These are phyloP conservation scores for Dicerorhinus sumatrensis DNA, from an alignment of 2,113 vertebrate genomes.

Conservation along the genomic window DNA sequence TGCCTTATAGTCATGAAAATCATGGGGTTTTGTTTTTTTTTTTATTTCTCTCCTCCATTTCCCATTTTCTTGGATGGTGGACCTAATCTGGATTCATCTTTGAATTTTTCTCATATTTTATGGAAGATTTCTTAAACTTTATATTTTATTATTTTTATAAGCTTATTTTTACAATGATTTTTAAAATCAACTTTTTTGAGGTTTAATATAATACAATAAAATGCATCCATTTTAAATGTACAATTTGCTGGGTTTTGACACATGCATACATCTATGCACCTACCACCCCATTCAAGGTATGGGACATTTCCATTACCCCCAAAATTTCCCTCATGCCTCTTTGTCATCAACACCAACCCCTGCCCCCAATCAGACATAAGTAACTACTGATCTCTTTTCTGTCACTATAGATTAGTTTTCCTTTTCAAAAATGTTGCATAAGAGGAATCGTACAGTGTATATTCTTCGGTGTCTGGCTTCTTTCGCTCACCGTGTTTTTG, in stretches of 20 bases:
- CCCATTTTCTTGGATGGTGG: background rate
- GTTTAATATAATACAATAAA: background rate
- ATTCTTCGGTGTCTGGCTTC: background rate
- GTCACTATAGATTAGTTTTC: background rate
- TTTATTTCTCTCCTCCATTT: background rate
- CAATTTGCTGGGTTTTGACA: background rate
- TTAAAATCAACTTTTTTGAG: background rate
- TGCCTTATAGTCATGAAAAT: background rate
- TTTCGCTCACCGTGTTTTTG: background rate
- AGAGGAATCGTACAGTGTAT: background rate
- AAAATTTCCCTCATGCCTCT: background rate
- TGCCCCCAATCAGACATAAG: background rate
- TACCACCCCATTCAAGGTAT: background rate
- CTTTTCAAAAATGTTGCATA: background rate
- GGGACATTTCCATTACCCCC: background rate
- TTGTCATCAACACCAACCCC: background rate
- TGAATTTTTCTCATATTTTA: slow-evolving; percentile 12
- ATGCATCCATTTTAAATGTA: background rate
- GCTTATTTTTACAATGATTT: background rate
- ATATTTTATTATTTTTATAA: background rate
- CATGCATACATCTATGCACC: background rate
- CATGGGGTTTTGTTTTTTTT: background rate
- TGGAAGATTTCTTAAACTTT: background rate
- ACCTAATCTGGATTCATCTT: background rate
- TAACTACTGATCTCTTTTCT: background rate